A percentile compares a stretch with the other conserved stretches of the same genome.
phyloP scores from a whole-genome alignment of 1,140 invertebrate genomes.

The Aporrectodea caliginosa region DNA sequence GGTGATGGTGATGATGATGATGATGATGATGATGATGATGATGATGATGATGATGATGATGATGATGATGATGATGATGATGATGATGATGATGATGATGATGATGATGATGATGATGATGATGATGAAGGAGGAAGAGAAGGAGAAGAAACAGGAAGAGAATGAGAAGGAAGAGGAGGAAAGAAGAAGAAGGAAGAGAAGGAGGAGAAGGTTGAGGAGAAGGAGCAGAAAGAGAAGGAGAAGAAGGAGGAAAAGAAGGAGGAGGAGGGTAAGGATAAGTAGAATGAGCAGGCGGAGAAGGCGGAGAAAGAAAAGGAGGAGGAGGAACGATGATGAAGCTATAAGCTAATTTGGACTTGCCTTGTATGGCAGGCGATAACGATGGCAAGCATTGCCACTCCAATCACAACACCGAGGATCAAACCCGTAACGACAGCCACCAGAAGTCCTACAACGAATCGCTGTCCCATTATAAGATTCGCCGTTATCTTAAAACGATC shows the following conservation, averaged over 20 bases:
- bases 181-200: background rate
- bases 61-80: conserved; percentile 9
- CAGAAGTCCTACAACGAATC: conserved; percentile 34
- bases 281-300: background rate
- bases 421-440: conserved; percentile 38
- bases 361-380: conserved; percentile 30
- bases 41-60: conserved; percentile 1
- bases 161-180: background rate
- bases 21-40: conserved; percentile 16
- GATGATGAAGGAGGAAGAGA: conserved; percentile 3
- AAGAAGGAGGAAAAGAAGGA: background rate
- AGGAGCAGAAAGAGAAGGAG: background rate
- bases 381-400: conserved; percentile 21
- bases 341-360: too few species aligned
- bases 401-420: conserved; percentile 35
- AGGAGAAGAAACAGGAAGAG: background rate
- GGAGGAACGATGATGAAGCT: too few species aligned
- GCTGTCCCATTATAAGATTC: background rate
- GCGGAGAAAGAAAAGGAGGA: too few species aligned
- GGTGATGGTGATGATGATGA: conserved; percentile 7
- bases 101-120: background rate
- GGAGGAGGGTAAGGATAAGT: background rate
- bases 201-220: background rate
- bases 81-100: conserved; percentile 6
- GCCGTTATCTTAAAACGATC: too few species aligned